Conservation (phyloP, 1,140 invertebrate genomes). For the Hylaeus anthracinus region DNA sequence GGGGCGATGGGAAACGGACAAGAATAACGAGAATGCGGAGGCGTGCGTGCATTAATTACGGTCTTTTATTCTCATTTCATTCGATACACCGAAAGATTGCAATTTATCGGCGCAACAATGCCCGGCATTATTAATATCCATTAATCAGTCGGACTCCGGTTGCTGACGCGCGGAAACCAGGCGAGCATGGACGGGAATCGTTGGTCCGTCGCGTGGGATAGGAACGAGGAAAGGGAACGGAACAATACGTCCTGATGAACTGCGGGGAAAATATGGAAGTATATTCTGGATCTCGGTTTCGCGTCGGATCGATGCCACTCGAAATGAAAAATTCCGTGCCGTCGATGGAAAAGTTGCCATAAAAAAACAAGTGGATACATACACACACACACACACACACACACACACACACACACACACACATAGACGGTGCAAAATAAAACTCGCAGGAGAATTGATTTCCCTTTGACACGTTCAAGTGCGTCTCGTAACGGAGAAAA, state of each 20-base stretch:
- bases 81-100: constrained; percentile 51
- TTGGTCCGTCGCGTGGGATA: constrained; percentile 27
- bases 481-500: not conserved
- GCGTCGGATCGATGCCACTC: constrained; percentile 9
- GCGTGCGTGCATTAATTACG: constrained; percentile 53
- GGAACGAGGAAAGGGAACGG: not conserved
- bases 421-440: not conserved
- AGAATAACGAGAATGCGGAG: no score
- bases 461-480: not conserved
- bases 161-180: constrained; percentile 12
- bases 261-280: constrained; percentile 14
- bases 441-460: constrained; percentile 6
- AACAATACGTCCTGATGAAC: constrained; percentile 39
- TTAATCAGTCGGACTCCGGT: constrained; percentile 62
- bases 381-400: no score
- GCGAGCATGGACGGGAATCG: constrained; percentile 5
- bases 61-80: constrained; percentile 54
- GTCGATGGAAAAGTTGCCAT: not conserved
- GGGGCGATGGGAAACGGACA: no score
- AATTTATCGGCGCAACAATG: constrained; percentile 63
- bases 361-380: not conserved
- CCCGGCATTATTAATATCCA: constrained; percentile 70
- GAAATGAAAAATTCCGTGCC: constrained; percentile 22
- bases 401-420: no score
- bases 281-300: constrained; percentile 20